Percentiles rank a stretch among this genome's conserved stretches.
Conservation (phyloP, 2,797 vertebrate genomes). For the Danio tinwini region DNA sequence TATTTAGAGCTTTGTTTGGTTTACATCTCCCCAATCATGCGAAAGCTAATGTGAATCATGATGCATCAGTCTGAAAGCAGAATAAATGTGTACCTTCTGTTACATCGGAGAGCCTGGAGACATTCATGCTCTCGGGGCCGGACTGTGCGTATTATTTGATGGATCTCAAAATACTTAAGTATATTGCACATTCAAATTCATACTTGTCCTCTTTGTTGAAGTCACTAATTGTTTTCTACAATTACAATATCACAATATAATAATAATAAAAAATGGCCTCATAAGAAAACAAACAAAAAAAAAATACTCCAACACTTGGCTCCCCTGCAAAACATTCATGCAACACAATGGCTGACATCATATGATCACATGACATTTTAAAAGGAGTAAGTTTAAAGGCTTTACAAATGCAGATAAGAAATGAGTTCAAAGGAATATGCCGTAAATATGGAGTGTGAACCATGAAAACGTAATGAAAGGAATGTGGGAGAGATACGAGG, state of each 20-base stretch:
- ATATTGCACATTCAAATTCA: slow-evolving; percentile 75
- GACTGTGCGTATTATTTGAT: slow-evolving; percentile 51
- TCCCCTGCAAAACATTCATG: slow-evolving; percentile 68
- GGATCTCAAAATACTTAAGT: slow-evolving; percentile 60
- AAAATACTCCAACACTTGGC: slow-evolving; percentile 38
- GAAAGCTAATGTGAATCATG: slow-evolving; percentile 8
- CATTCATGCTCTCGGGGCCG: slow-evolving; percentile 63
- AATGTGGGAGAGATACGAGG: not conserved
- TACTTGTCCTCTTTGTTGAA: slow-evolving; percentile 65
- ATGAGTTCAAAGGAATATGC: slow-evolving; percentile 11
- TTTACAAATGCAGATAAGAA: slow-evolving; percentile 14
- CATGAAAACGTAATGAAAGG: not conserved
- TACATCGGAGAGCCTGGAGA: slow-evolving; percentile 42
- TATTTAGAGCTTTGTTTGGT: slow-evolving; percentile 6
- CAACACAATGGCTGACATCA: slow-evolving; percentile 54
- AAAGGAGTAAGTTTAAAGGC: slow-evolving; percentile 52
- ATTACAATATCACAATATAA: slow-evolving; percentile 36
- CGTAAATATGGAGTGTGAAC: not conserved
- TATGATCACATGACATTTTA: slow-evolving; percentile 53
- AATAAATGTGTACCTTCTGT: not conserved
- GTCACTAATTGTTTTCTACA: slow-evolving; percentile 59
- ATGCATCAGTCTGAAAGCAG: slow-evolving; percentile 3
- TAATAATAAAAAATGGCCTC: slow-evolving; percentile 49
- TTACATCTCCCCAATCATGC: slow-evolving; percentile 37
- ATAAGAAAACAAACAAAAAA: slow-evolving; percentile 47